Conservation (phyloP, 2,888 invertebrate species). For the Torymus auratus region DNA sequence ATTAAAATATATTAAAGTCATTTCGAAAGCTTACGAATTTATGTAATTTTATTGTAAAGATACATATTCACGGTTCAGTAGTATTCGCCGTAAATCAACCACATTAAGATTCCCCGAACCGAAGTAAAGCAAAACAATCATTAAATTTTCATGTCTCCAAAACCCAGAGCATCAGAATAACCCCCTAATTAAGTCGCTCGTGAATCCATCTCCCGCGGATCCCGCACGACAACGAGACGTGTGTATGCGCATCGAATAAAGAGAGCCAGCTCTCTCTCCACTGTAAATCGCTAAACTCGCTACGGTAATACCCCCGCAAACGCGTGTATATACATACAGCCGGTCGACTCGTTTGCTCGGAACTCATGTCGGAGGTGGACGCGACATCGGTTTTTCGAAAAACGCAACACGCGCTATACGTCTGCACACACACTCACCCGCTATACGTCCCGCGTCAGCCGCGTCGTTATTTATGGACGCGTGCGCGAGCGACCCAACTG, state of each 20-base stretch:
- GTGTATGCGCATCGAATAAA: slow-evolving; percentile 2
- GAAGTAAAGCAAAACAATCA: neutral
- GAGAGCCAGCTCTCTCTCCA: neutral
- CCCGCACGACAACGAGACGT: neutral
- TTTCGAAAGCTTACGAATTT: no score
- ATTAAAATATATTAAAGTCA: no score
- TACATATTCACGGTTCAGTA: no score
- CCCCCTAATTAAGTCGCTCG: slow-evolving; percentile 21
- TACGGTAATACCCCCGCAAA: slow-evolving; percentile 8
- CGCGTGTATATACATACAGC: neutral
- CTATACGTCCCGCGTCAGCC: slow-evolving; percentile 62
- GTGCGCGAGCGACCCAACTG: slow-evolving; percentile 66
- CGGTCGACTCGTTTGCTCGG: slow-evolving; percentile 31
- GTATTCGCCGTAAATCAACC: no score
- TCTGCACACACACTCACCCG: neutral
- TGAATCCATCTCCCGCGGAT: slow-evolving; percentile 1
- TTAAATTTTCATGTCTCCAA: slow-evolving; percentile 22
- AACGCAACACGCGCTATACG: slow-evolving; percentile 7
- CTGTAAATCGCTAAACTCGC: slow-evolving; percentile 1
- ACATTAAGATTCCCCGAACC: neutral
- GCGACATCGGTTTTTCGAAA: slow-evolving; percentile 35
- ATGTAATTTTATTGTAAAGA: no score
- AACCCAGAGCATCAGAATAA: neutral
- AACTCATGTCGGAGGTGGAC: slow-evolving; percentile 39
- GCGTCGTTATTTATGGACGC: slow-evolving; percentile 71